Evolutionary conservation across 2,113 vertebrate genomes (phyloP).

Genomic region (Megalops atlanticus): DNA sequence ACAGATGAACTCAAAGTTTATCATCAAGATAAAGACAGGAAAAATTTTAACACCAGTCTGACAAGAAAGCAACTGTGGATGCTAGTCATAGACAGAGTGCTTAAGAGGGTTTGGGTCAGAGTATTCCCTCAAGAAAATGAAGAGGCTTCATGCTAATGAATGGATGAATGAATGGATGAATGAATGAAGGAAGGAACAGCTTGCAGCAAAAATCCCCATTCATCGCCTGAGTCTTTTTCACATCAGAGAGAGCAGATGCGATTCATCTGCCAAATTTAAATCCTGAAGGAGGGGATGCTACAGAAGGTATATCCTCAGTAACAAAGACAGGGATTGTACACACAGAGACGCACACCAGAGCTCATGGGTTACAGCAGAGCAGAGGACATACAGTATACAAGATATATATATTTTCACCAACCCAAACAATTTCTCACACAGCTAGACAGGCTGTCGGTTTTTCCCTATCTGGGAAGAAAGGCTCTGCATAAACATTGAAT

Average conservation of each 20-base stretch:
- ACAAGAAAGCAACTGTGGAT: background rate
- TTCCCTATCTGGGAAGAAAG: background rate
- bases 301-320: background rate
- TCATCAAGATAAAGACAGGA: background rate
- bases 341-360: background rate
- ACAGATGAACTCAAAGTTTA: background rate
- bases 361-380: background rate
- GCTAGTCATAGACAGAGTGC: background rate
- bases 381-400: background rate
- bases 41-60: background rate
- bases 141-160: background rate
- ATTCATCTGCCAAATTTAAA: background rate
- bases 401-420: background rate
- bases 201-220: background rate
- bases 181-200: slow-evolving; percentile 4
- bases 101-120: background rate
- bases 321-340: background rate
- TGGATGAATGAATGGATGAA: slow-evolving; percentile 9
- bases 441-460: background rate
- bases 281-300: background rate
- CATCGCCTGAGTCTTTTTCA: background rate
- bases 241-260: background rate
- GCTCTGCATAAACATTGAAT: background rate
- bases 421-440: background rate
- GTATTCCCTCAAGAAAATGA: slow-evolving; percentile 1